Evolutionary conservation across 2,113 vertebrate species (phyloP).

Genomic region (Cranoglanis bouderius): DNA sequence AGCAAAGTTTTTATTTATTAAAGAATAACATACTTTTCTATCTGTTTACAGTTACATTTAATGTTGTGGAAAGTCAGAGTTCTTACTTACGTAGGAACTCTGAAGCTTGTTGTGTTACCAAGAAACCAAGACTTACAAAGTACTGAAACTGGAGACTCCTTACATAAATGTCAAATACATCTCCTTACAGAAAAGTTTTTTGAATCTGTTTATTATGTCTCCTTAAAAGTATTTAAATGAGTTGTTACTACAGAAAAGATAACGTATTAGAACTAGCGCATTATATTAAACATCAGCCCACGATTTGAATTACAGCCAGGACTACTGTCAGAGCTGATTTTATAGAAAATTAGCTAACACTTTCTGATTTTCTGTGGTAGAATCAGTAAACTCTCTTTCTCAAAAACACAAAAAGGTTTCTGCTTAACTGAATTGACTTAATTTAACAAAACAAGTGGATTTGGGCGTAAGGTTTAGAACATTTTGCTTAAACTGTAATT

Average conservation of each 20-base stretch:
- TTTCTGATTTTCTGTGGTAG: not conserved
- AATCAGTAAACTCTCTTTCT: not conserved
- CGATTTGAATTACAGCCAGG: not conserved
- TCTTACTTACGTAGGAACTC: too few species aligned
- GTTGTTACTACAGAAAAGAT: not conserved
- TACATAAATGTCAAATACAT: not conserved
- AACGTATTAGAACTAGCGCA: not conserved
- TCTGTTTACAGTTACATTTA: not conserved
- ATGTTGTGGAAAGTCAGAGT: not conserved
- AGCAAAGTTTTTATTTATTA: not conserved
- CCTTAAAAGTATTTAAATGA: not conserved
- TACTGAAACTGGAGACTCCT: not conserved
- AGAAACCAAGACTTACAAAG: not conserved
- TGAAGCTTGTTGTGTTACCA: not conserved
- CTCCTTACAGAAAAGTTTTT: not conserved
- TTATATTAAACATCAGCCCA: not conserved
- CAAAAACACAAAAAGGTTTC: not conserved
- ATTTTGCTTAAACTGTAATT: not conserved
- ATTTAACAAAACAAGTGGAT: not conserved
- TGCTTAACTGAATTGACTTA: slow-evolving; percentile 5
- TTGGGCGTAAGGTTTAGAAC: not conserved
- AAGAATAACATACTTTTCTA: not conserved
- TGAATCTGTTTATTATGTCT: not conserved
- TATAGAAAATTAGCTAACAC: not conserved
- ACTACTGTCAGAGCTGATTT: not conserved